These are phyloP conservation scores for Sebastes trivittatus DNA, from an alignment of 2,797 vertebrate species.

Conservation along the genomic window DNA sequence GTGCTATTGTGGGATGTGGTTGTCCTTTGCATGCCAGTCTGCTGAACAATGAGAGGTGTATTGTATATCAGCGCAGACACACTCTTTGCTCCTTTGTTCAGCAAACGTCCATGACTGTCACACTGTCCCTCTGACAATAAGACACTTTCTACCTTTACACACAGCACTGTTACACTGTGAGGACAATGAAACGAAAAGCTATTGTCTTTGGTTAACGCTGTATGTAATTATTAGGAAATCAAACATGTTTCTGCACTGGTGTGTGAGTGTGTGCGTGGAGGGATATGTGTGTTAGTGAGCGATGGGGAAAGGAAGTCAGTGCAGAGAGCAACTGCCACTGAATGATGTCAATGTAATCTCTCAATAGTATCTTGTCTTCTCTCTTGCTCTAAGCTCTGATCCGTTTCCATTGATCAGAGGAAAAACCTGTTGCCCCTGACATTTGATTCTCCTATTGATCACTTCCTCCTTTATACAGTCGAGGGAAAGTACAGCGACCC, in stretches of 20 bases:
- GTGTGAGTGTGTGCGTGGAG: background rate
- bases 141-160: background rate
- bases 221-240: background rate
- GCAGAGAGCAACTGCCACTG: slow-evolving; percentile 64
- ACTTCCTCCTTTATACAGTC: slow-evolving; percentile 86
- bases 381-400: slow-evolving; percentile 81
- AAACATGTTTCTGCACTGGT: background rate
- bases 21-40: slow-evolving; percentile 37
- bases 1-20: slow-evolving; percentile 45
- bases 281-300: slow-evolving; percentile 28
- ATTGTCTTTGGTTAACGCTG: background rate
- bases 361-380: slow-evolving; percentile 83
- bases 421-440: slow-evolving; percentile 85
- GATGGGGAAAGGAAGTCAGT: slow-evolving; percentile 44
- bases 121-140: slow-evolving; percentile 51
- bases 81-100: slow-evolving; percentile 52
- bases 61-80: slow-evolving; percentile 43
- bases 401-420: slow-evolving; percentile 85
- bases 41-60: slow-evolving; percentile 55
- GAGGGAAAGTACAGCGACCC: slow-evolving; percentile 77
- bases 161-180: background rate
- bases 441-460: slow-evolving; percentile 86
- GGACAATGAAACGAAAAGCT: slow-evolving; percentile 9
- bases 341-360: slow-evolving; percentile 83
- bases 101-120: slow-evolving; percentile 54